Evolutionary conservation across 2,797 vertebrate species (phyloP).

Genomic region (Propithecus deckenii): DNA sequence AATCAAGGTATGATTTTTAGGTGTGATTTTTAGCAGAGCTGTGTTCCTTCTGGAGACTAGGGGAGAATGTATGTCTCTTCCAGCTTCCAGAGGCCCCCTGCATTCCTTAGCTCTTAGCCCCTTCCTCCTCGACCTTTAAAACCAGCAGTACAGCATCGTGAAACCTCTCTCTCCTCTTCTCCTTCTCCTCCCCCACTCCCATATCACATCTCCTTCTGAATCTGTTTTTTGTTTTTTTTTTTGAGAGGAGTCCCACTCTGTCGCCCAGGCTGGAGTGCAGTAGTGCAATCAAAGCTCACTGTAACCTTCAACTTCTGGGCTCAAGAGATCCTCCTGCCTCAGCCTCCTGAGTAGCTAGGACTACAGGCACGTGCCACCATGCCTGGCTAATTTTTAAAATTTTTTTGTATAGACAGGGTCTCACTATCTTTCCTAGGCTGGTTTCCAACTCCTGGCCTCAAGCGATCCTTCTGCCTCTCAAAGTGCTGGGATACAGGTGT

Average conservation of each 20-base stretch:
- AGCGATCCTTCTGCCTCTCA: neutral
- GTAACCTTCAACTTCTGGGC: neutral
- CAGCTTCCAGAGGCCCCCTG: neutral
- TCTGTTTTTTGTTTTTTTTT: neutral
- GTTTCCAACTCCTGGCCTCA: neutral
- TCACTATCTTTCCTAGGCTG: neutral
- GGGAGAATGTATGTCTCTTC: neutral
- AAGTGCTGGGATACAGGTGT: neutral
- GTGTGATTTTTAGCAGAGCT: neutral
- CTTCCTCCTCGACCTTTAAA: neutral
- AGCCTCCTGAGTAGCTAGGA: neutral
- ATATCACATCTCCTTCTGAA: neutral
- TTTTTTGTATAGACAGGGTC: neutral
- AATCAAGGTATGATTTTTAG: neutral
- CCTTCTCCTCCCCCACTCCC: neutral
- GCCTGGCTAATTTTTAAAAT: neutral
- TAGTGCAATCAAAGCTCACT: neutral
- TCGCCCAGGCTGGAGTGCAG: neutral
- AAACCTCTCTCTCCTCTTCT: neutral
- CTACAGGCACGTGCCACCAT: neutral
- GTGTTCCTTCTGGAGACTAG: neutral
- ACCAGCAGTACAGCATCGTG: neutral
- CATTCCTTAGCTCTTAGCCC: too few relatives aligned
- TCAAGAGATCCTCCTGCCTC: neutral
- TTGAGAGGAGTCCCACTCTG: neutral